These are phyloP conservation scores for Syrmaticus mikado DNA, from an alignment of 2,113 vertebrate genomes.

Conservation along the genomic window DNA sequence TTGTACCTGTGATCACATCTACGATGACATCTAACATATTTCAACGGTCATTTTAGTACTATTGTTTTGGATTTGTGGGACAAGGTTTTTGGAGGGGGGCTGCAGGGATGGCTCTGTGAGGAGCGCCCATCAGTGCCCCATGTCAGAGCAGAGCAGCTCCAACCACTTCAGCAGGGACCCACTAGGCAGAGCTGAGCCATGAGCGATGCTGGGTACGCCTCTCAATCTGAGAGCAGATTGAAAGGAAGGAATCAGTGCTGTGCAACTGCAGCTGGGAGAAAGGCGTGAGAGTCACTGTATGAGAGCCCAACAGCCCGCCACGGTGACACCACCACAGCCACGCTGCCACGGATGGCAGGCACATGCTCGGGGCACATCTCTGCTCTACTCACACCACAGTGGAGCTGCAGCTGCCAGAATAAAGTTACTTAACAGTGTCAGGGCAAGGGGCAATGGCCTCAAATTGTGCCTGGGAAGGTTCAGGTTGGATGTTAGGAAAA, in stretches of 20 bases:
- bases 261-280: neutral
- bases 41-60: neutral
- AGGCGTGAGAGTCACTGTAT: neutral
- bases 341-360: neutral
- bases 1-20: neutral
- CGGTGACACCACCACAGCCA: neutral
- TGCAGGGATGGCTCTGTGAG: too few species aligned
- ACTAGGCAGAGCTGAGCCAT: too few species aligned
- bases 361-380: fast-evolving
- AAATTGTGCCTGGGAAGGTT: too few species aligned
- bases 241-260: neutral
- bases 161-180: too few species aligned
- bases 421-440: neutral
- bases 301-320: neutral
- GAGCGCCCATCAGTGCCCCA: neutral
- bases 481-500: too few species aligned
- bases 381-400: neutral
- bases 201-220: too few species aligned
- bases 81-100: neutral
- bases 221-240: too few species aligned
- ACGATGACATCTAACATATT: fast-evolving
- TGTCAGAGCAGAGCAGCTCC: neutral
- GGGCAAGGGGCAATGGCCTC: too few species aligned
- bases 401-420: fast-evolving
- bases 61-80: neutral